Evolutionary conservation across 2,797 vertebrate genomes (phyloP).

Genomic region (Smutsia gigantea): DNA sequence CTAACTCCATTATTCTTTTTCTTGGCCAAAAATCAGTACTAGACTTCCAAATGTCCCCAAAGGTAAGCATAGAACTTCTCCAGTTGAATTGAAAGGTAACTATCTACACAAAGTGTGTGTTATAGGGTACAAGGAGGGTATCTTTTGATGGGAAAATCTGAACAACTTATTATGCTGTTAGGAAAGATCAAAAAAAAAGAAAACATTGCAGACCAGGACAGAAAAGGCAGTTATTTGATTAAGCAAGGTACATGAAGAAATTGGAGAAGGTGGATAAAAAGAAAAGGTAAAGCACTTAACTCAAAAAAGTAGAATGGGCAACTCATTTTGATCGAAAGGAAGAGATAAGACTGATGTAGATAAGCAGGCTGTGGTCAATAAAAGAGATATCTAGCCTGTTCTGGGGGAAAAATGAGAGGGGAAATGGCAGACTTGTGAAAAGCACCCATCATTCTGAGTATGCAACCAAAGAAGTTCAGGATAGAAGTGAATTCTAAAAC

Average conservation of each 20-base stretch:
- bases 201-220: neutral
- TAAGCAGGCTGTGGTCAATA: neutral
- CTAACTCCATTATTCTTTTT: neutral
- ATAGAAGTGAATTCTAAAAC: neutral
- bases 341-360: neutral
- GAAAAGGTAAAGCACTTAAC: neutral
- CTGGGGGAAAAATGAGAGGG: neutral
- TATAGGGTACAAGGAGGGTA: neutral
- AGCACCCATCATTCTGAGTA: neutral
- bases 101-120: neutral
- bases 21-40: neutral
- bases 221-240: neutral
- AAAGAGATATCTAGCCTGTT: neutral
- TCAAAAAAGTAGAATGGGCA: neutral
- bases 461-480: neutral
- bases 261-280: neutral
- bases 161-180: neutral
- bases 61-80: neutral
- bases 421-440: neutral
- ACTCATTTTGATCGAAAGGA: neutral
- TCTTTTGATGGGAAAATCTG: neutral
- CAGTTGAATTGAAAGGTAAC: neutral
- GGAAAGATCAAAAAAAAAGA: neutral
- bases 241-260: neutral
- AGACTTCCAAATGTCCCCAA: neutral